Base-by-base conservation (phyloP, 2,888 invertebrate species). In the Resseliella maxima region DNA sequence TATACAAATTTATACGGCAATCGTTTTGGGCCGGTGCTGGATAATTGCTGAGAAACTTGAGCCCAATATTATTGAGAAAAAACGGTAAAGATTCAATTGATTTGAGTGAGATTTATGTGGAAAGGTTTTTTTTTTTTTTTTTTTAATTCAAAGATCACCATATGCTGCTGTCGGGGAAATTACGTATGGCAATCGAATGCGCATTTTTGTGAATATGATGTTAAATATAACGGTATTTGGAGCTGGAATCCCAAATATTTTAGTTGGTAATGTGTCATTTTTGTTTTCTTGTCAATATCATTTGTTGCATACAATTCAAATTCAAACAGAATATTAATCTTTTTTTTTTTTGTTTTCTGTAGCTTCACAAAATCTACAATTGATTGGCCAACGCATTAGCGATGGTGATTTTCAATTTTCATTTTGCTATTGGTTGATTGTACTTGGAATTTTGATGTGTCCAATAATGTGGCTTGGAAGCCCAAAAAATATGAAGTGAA, bases 381-480 rank as follows among this genome's bases (percentile, higher is more conserved):
- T 95, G 85, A 94, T 97, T 88, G 95, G 96, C 88, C 91, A 94
- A 89, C 94, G 95, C 90, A 92, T 96, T 88, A 93, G 94, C 0
- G 92, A 92, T 3, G 93, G 94, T 1, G 90, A 91, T 54, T 93
- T 96, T 87, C 92, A 94, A 88, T 91, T 96, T 83, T 94, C 96
- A 0, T 96, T 95, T 90, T 97, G 97, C 89, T 94, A 95, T 88
- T 97, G 96, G 96, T 93, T 97, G 90, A 90, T 96, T 35, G 91
- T 97, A 27, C 92, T 97, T 1, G 96, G 95, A 0, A 89, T 94
- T 0, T 89, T 95, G 86, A 92, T 97, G 35, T 95, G 95, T 88
- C 97, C 97, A 0, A 90, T 96, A 86, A 94, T 96, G 92, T 97
- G 97, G 96, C 92, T 97, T 8, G 97, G 97, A 85, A 96, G 97